Conservation (phyloP, 1,140 invertebrate species). For the Trypoxylus dichotomus region DNA sequence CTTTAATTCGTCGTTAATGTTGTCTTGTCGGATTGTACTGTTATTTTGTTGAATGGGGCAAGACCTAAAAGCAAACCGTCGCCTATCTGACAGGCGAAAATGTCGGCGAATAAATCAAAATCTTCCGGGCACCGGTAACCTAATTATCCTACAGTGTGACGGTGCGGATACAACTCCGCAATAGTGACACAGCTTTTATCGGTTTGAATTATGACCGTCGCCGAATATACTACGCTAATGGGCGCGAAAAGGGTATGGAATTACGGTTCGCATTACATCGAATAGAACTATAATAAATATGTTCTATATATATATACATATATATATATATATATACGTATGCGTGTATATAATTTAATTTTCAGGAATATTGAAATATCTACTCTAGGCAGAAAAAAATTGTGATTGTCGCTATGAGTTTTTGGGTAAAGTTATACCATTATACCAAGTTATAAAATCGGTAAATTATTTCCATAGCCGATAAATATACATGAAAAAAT, state of each 20-base stretch:
- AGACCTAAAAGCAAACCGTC: conserved; percentile 3
- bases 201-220: conserved; percentile 18
- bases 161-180: not conserved
- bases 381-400: no score
- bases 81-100: conserved; percentile 22
- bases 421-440: no score
- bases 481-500: no score
- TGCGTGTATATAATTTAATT: not conserved
- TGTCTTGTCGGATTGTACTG: not conserved
- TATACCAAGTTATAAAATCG: no score
- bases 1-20: not conserved
- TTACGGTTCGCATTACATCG: not conserved
- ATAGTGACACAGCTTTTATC: conserved; percentile 9
- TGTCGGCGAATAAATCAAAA: conserved; percentile 11
- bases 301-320: not conserved
- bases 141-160: not conserved
- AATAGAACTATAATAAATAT: not conserved
- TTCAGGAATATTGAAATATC: not conserved
- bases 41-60: not conserved
- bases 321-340: not conserved
- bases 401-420: no score
- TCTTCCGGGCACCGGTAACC: conserved; percentile 13
- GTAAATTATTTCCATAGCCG: no score
- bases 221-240: conserved; percentile 10
- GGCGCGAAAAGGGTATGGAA: not conserved